These are phyloP conservation scores for Lordiphosa fenestrarum DNA, from an alignment of 2,888 invertebrate species.

Conservation along the genomic window DNA sequence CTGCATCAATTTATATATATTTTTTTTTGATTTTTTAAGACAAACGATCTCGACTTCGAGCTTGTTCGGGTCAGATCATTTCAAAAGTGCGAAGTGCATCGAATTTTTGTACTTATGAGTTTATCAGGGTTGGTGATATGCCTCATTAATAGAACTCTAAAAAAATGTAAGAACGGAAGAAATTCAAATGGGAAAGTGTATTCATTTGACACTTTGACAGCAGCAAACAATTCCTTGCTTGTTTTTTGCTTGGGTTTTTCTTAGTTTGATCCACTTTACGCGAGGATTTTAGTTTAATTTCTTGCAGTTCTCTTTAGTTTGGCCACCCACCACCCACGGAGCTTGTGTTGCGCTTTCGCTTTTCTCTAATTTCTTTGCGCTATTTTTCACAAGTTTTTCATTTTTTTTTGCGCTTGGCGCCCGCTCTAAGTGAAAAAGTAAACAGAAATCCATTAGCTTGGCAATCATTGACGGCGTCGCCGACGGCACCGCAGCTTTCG, in stretches of 20 bases:
- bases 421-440: slow-evolving; percentile 76
- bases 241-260: slow-evolving; percentile 30
- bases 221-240: slow-evolving; percentile 13
- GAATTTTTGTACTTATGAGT: too few relatives aligned
- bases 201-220: background rate
- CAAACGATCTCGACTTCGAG: too few relatives aligned
- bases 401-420: slow-evolving; percentile 19
- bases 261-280: slow-evolving; percentile 66
- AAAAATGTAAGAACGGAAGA: too few relatives aligned
- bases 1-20: too few relatives aligned
- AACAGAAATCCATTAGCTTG: slow-evolving; percentile 78
- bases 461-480: slow-evolving; percentile 75
- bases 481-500: slow-evolving; percentile 36
- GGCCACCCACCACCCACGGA: slow-evolving; percentile 4
- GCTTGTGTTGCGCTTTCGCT: slow-evolving; percentile 65
- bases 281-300: slow-evolving; percentile 70
- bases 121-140: too few relatives aligned
- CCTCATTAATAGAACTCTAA: too few relatives aligned
- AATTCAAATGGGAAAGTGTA: too few relatives aligned
- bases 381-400: slow-evolving; percentile 53
- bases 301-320: slow-evolving; percentile 46
- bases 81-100: too few relatives aligned
- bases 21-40: too few relatives aligned
- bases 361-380: slow-evolving; percentile 68
- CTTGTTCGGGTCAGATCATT: too few relatives aligned